Evolutionary conservation across 2,113 vertebrate species (phyloP), one percentile per base, ranked within the genome.

Genomic region (Forbesichthys agassizii): DNA sequence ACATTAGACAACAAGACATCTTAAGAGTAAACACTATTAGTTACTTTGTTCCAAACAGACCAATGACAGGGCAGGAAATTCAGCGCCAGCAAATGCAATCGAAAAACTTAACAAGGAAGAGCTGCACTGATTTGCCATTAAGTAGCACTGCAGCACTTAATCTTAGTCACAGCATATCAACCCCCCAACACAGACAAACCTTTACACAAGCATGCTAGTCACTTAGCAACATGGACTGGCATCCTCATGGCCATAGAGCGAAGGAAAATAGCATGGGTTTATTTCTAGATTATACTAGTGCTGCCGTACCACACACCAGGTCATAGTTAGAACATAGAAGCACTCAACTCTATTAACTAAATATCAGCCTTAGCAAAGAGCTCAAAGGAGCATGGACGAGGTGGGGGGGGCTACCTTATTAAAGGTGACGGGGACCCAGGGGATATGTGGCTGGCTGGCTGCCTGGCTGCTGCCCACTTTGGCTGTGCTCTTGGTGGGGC

Each of bases 401-500:
- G 8, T 18, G 49, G 16, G 14, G 16, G 16, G 33, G 47, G 9
- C 18, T 92, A 96, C 95, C 95, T 95, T 90, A 9, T 58, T 86
- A 83, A 91, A 84, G 9, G 88, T 71, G 65, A 86, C 87, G 0
- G 88, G 87, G 0, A 87, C 86, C 88, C 94, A 92, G 0, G 90
- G 88, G 3, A 90, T 77, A 7, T 90, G 85, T 11, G 88, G 89
- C 75, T 91, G 66, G 82, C 79, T 79, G 1, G 89, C 87, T 16
- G 84, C 63, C 1, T 59, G 58, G 66, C 71, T 10, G 16, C 65
- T 84, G 1, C 77, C 75, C 48, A 90, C 92, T 81, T 94, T 96
- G 0, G 89, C 93, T 0, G 89, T 93, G 77, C 94, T 95, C 89
- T 94, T 95, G 20, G 94, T 93, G 3, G 95, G 95, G 56, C 93